These are phyloP conservation scores for Pseudorectes ferrugineus DNA, from an alignment of 2,113 vertebrate species.

Conservation along the genomic window DNA sequence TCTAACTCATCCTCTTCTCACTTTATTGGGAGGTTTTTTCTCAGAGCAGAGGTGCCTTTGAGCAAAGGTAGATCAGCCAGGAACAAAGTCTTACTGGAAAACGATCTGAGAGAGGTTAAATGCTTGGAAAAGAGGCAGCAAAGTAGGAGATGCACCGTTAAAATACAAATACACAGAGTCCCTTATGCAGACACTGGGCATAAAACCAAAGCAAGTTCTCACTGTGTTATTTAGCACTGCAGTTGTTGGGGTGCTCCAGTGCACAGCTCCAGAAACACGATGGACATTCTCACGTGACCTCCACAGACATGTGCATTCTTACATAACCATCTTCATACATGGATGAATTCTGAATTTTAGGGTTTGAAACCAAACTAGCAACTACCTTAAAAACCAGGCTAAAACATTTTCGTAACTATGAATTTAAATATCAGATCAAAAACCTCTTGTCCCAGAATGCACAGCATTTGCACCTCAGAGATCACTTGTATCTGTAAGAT, in stretches of 20 bases:
- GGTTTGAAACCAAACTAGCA: background rate
- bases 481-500: background rate
- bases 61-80: background rate
- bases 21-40: background rate
- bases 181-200: background rate
- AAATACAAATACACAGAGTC: background rate
- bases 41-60: background rate
- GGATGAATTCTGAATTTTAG: background rate
- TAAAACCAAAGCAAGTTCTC: background rate
- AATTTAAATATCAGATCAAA: background rate
- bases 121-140: background rate
- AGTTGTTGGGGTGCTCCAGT: background rate
- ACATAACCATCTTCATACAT: background rate
- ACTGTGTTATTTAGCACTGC: fast-evolving
- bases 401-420: background rate
- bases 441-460: background rate
- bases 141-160: background rate
- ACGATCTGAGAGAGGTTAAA: background rate
- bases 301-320: background rate
- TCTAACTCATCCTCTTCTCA: background rate
- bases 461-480: background rate
- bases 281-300: background rate
- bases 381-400: background rate
- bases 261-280: fast-evolving
- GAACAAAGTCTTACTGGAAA: background rate